Conservation (phyloP, 2,888 invertebrate species). For the Meiosimyza decipiens region DNA sequence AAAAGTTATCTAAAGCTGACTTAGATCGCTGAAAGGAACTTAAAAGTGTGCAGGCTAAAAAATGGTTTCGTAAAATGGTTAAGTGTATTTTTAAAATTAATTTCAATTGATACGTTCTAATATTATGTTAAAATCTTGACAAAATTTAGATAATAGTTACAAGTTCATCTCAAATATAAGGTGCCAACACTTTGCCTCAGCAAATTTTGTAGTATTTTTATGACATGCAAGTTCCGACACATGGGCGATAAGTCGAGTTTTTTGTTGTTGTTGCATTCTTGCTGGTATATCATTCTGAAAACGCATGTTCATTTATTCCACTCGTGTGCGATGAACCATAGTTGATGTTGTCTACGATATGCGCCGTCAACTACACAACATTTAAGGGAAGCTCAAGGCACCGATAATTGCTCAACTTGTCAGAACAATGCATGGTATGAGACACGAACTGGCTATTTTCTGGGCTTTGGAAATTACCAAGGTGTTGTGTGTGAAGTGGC, state of each 20-base stretch:
- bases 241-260: not conserved
- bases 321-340: slow-evolving; percentile 6
- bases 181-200: not conserved
- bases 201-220: not conserved
- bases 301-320: not conserved
- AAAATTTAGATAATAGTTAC: no score
- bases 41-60: no score
- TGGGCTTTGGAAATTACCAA: not conserved
- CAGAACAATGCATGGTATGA: not conserved
- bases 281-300: slow-evolving; percentile 5
- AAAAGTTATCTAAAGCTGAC: no score
- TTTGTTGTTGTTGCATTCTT: not conserved
- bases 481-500: not conserved
- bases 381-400: slow-evolving; percentile 22
- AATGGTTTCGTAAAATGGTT: no score
- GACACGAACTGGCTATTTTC: not conserved
- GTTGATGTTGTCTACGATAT: slow-evolving; percentile 1
- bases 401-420: slow-evolving; percentile 20
- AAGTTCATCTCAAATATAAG: no score
- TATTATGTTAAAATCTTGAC: no score
- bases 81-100: no score
- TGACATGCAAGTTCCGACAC: slow-evolving; percentile 1
- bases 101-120: no score
- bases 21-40: no score
- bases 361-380: not conserved